Evolutionary conservation across 2,113 vertebrate genomes (phyloP), one percentile per base, ranked within the genome.

Genomic region (Megaptera novaeangliae): DNA sequence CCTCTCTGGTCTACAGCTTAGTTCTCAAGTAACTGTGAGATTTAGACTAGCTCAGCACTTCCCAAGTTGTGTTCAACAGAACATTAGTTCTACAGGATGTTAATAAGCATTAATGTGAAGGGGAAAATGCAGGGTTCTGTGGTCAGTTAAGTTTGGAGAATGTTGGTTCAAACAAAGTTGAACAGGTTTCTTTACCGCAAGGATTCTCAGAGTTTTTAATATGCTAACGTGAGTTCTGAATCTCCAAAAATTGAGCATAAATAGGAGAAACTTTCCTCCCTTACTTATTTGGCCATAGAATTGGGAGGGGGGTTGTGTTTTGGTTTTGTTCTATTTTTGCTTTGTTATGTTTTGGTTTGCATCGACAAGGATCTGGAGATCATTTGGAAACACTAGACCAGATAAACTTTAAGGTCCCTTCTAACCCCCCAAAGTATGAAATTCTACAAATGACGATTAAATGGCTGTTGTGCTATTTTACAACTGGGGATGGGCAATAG

Each of bases 41-140:
- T 95, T 96, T 94, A 81, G 77, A 71, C 59, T 39, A 69, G 34
- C 71, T 96, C 71, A 97, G 91, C 85, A 93, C 71, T 97, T 88
- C 46, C 14, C 66, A 93, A 69, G 88, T 72, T 96, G 85, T 68
- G 20, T 88, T 97, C 89, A 94, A 91, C 81, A 85, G 81, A 88
- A 88, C 88, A 72, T 97, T 96, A 97, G 75, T 52, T 94, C 88
- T 72, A 68, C 36, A 55, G 14, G 8, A 88, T 91, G 81, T 84
- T 97, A 97, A 88, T 77, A 92, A 85, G 41, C 97, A 91, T 66
- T 80, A 87, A 59, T 1, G 25, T 92, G 44, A 90, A 83, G 46
- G 52, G 10, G 17, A 46, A 89, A 88, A 39, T 0, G 0, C 6
- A 52, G 2, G 25, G 69, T 61, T 64, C 89, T 61, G 15, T 68